phyloP scores from a whole-genome alignment of 2,888 invertebrate species.

The Tetropium fuscum region DNA sequence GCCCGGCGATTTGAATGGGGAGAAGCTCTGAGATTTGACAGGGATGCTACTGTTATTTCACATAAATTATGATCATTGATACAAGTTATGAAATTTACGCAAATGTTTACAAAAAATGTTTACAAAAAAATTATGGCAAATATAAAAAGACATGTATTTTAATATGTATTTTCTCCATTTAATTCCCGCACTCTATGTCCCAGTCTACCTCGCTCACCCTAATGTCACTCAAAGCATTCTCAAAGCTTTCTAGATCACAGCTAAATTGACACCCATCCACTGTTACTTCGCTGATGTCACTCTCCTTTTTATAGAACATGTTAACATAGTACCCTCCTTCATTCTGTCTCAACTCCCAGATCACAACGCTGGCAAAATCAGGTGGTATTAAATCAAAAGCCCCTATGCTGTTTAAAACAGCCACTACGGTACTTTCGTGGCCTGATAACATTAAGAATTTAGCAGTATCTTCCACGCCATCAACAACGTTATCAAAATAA shows the following conservation, averaged over 20 bases:
- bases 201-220: conserved; percentile 70
- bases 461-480: conserved; percentile 49
- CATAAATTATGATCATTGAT: too few species aligned
- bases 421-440: conserved; percentile 84
- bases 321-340: conserved; percentile 54
- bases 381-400: conserved; percentile 78
- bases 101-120: too few species aligned
- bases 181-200: conserved; percentile 74
- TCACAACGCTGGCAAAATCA: conserved; percentile 75
- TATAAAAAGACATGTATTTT: too few species aligned
- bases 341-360: conserved; percentile 75
- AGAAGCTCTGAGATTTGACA: too few species aligned
- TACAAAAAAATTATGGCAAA: too few species aligned
- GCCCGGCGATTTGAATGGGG: too few species aligned
- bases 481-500: conserved; percentile 67
- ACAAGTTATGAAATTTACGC: too few species aligned
- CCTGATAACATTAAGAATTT: conserved; percentile 81
- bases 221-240: conserved; percentile 70
- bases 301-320: conserved; percentile 76
- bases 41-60: too few species aligned
- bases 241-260: conserved; percentile 74
- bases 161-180: too few species aligned
- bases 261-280: conserved; percentile 73
- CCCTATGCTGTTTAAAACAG: conserved; percentile 76
- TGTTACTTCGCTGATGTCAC: conserved; percentile 68